phyloP scores from a whole-genome alignment of 2,888 invertebrate genomes.

The Meteorus cinctellus region DNA sequence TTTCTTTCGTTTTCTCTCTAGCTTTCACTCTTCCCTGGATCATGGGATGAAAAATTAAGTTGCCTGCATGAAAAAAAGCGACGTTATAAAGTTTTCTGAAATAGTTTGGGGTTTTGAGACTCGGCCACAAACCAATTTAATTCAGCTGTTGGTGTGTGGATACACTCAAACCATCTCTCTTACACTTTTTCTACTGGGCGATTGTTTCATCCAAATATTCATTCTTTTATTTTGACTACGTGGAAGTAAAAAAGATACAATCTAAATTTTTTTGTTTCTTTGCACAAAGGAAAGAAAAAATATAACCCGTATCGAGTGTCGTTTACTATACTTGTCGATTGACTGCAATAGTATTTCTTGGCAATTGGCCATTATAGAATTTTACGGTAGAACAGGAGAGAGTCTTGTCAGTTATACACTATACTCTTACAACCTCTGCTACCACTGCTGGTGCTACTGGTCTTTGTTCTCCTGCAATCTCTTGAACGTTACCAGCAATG shows the following conservation, averaged over 20 bases:
- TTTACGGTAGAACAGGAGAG: conserved; percentile 5
- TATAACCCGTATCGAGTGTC: background rate
- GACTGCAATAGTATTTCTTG: conserved; percentile 49
- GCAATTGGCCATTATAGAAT: conserved; percentile 46
- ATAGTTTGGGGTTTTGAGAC: conserved; percentile 5
- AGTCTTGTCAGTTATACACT: background rate
- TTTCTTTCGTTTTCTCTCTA: no score
- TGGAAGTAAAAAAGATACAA: background rate
- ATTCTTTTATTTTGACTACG: background rate
- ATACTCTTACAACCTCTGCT: no score
- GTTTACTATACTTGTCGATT: conserved; percentile 41
- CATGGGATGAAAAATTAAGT: conserved; percentile 41
- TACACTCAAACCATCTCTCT: conserved; percentile 7
- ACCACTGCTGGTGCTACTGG: background rate
- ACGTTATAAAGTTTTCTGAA: conserved; percentile 33
- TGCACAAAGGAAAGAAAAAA: background rate
- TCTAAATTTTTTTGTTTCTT: background rate
- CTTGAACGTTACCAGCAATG: background rate
- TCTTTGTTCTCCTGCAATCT: conserved; percentile 3
- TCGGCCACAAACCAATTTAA: background rate
- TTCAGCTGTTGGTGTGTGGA: conserved; percentile 1
- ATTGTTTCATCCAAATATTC: background rate
- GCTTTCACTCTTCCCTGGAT: background rate
- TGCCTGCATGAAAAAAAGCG: conserved; percentile 3
- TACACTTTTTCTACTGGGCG: background rate